Evolutionary conservation across 2,797 vertebrate genomes (phyloP).

Genomic region (Clarias pachynema): DNA sequence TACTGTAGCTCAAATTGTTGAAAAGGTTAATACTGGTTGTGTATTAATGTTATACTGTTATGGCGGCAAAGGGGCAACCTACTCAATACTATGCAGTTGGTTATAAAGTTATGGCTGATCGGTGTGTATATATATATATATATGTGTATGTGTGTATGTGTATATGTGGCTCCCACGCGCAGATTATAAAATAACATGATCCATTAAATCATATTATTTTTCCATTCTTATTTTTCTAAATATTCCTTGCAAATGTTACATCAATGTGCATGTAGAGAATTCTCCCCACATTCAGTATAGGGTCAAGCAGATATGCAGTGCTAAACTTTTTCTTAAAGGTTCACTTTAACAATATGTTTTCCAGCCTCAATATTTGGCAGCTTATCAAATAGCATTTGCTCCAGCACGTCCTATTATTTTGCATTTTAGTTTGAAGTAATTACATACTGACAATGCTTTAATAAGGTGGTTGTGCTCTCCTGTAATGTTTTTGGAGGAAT

Average conservation of each 20-base stretch:
- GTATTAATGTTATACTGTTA: too few species aligned
- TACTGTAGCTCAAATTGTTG: too few species aligned
- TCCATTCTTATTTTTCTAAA: background rate
- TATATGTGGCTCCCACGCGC: too few species aligned
- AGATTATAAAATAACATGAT: background rate
- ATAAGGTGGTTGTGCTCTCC: background rate
- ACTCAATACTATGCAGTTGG: too few species aligned
- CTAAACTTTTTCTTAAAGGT: background rate
- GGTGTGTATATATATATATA: too few species aligned
- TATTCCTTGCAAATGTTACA: background rate
- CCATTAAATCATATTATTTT: background rate
- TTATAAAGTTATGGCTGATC: too few species aligned
- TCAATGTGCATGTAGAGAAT: background rate
- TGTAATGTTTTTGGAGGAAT: background rate
- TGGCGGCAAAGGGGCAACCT: too few species aligned
- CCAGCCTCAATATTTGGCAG: background rate
- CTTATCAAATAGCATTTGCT: background rate
- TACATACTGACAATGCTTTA: background rate
- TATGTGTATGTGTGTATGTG: too few species aligned
- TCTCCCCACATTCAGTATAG: background rate
- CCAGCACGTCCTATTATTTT: background rate
- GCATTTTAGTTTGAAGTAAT: background rate
- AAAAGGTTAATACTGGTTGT: too few species aligned
- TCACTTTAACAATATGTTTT: background rate
- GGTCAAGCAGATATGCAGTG: background rate